Evolutionary conservation across 2,888 invertebrate species (phyloP).

Genomic region (Zygaena filipendulae): DNA sequence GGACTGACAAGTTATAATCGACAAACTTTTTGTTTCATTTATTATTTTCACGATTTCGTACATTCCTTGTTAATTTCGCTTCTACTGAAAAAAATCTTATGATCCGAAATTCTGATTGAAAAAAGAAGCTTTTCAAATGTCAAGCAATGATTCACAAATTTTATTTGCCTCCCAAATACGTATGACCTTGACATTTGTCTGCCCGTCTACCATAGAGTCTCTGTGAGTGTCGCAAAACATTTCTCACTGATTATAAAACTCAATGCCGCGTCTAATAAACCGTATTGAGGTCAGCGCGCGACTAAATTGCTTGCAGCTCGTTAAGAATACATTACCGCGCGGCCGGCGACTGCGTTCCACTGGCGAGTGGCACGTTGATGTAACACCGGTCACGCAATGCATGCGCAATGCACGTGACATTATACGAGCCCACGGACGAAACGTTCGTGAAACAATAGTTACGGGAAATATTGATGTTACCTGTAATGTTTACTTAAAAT

Average conservation of each 20-base stretch:
- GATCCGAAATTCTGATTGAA: too few relatives aligned
- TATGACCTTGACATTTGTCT: slow-evolving; percentile 35
- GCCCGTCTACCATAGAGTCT: slow-evolving; percentile 26
- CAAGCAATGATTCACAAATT: too few relatives aligned
- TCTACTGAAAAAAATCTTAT: too few relatives aligned
- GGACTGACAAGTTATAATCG: too few relatives aligned
- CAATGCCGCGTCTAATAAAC: slow-evolving; percentile 36
- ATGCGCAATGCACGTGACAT: background rate
- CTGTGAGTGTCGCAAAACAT: slow-evolving; percentile 34
- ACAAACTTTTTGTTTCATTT: too few relatives aligned
- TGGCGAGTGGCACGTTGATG: slow-evolving; percentile 38
- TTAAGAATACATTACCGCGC: slow-evolving; percentile 22
- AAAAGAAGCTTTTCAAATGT: too few relatives aligned
- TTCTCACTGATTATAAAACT: slow-evolving; percentile 28
- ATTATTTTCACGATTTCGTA: background rate
- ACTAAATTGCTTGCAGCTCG: slow-evolving; percentile 13
- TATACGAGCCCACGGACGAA: too few relatives aligned
- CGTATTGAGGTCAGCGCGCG: slow-evolving; percentile 28
- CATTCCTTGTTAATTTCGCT: too few relatives aligned
- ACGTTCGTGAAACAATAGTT: too few relatives aligned
- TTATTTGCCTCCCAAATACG: too few relatives aligned
- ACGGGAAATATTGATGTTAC: too few relatives aligned
- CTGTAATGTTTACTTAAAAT: too few relatives aligned
- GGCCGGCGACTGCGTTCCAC: slow-evolving; percentile 17
- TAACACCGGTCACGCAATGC: slow-evolving; percentile 32